These are phyloP conservation scores for Encarsia formosa DNA, from an alignment of 2,888 invertebrate genomes.

Conservation along the genomic window DNA sequence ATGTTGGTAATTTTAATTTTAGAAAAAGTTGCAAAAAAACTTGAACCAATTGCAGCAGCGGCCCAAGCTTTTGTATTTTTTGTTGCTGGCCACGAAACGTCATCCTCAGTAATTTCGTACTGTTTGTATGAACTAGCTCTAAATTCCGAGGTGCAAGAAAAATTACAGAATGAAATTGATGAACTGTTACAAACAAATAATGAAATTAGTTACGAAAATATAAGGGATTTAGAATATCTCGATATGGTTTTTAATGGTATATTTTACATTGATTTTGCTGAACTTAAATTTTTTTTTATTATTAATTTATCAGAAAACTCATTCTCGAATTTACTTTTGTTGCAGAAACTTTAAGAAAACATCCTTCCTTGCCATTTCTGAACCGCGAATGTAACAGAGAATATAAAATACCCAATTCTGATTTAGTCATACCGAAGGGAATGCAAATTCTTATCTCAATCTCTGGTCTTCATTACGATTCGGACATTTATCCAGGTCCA, in stretches of 20 bases:
- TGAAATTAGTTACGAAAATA: constrained; percentile 51
- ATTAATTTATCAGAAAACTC: too few species aligned
- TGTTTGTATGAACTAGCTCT: constrained; percentile 51
- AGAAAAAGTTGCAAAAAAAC: too few species aligned
- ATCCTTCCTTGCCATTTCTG: constrained; percentile 40
- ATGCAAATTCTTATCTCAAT: constrained; percentile 41
- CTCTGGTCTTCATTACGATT: constrained; percentile 49
- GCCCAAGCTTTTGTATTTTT: constrained; percentile 35
- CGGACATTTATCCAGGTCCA: constrained; percentile 41
- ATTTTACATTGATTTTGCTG: too few species aligned
- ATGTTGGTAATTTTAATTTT: too few species aligned
- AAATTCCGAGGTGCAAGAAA: constrained; percentile 49
- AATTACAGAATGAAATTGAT: constrained; percentile 47
- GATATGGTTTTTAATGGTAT: constrained; percentile 50
- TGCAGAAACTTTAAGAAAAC: constrained; percentile 41
- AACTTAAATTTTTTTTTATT: too few species aligned
- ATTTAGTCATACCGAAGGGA: constrained; percentile 29
- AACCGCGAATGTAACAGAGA: constrained; percentile 39
- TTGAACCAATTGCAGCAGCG: too few species aligned
- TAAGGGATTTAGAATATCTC: constrained; percentile 52
- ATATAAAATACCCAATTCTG: constrained; percentile 23
- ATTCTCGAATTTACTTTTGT: too few species aligned
- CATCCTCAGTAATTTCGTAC: constrained; percentile 53
- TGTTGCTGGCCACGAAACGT: constrained; percentile 55
- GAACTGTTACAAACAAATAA: constrained; percentile 39